A percentile compares a stretch with the other conserved stretches of the same genome.
These are phyloP conservation scores for Tetranychus urticae DNA, from an alignment of 1,140 invertebrate genomes.

Conservation along the genomic window DNA sequence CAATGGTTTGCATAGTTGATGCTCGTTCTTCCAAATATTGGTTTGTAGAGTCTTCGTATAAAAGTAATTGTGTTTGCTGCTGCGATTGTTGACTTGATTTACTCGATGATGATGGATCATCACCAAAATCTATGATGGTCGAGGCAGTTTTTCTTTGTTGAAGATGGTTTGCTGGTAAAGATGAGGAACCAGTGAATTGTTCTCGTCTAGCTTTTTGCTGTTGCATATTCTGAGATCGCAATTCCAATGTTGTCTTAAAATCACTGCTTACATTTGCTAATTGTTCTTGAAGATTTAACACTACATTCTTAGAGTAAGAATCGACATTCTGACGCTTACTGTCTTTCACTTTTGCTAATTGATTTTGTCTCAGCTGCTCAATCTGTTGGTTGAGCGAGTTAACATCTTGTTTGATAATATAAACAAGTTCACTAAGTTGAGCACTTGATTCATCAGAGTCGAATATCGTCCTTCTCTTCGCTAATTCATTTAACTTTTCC, in stretches of 20 bases:
- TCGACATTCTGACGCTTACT: constrained; percentile 51
- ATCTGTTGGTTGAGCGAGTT: constrained; percentile 88
- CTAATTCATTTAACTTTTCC: constrained; percentile 40
- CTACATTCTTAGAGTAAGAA: constrained; percentile 86
- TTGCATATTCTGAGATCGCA: constrained; percentile 77
- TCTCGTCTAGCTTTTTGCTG: constrained; percentile 77
- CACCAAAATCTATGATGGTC: constrained; percentile 12
- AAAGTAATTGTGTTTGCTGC: constrained; percentile 6
- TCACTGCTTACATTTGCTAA: constrained; percentile 86
- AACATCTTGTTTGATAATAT: constrained; percentile 91
- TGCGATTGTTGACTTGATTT: not conserved
- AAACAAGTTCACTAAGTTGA: constrained; percentile 92
- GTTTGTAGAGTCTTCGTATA: constrained; percentile 29
- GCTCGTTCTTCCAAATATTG: constrained; percentile 71
- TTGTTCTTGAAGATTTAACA: constrained; percentile 76
- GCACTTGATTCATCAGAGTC: constrained; percentile 56
- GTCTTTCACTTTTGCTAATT: constrained; percentile 22
- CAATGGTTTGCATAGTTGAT: constrained; percentile 96
- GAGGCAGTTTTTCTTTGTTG: not conserved
- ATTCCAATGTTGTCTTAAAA: constrained; percentile 79
- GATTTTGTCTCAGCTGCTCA: constrained; percentile 30
- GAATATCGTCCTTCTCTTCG: constrained; percentile 75
- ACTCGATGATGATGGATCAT: constrained; percentile 26
- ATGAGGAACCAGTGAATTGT: constrained; percentile 48
- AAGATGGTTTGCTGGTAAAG: constrained; percentile 5